Evolutionary conservation across 2,888 invertebrate genomes (phyloP), one percentile per base, ranked within the genome.

Genomic region (Reticulitermes lucifugus): DNA sequence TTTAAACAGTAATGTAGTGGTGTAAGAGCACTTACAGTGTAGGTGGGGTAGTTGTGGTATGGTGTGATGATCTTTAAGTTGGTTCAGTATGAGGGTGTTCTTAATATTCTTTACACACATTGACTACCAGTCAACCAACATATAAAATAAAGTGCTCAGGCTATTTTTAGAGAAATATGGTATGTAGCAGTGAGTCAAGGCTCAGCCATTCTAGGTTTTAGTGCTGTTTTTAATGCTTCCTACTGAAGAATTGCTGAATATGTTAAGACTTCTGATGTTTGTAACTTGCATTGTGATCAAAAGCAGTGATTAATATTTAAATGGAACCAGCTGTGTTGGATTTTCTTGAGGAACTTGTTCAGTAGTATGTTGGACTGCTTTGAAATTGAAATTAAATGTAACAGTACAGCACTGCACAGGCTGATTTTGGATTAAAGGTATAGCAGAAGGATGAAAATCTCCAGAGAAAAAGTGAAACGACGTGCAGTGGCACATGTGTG

Each of bases 171-270:
- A 65, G 25, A 65, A 25, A 65, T 25, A n/a, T 10, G 12, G 65
- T 10, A 65, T 25, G 25, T 25, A 25, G 65, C 65, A n/a, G 65
- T 65, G 14, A 65, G 25, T 60, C 21, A 65, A 25, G 14, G 25
- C 65, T 65, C 65, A 65, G 25, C n/a, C 65, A 65, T n/a, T 65
- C 12, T 65, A 65, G 65, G 14, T 65, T 65, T 65, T 65, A 65
- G 25, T 14, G n/a, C 25, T 65, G 65, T 65, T 55, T 46, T 9
- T 6, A 65, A n/a, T 65, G 65, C 65, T 65, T 65, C 10, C 65
- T 65, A 2, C 65, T 25, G 65, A 12, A 65, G 55, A 55, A 55
- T 55, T 55, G 14, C 55, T 55, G 55, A 55, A 55, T 4, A 18
- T 55, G 18, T 55, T 55, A 4, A 65, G n/a, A 65, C 1, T 65